Evolutionary conservation across 37 sponge, comb jelly and placozoan genomes (phyloP).

Genomic region (Beroe forskalii): DNA sequence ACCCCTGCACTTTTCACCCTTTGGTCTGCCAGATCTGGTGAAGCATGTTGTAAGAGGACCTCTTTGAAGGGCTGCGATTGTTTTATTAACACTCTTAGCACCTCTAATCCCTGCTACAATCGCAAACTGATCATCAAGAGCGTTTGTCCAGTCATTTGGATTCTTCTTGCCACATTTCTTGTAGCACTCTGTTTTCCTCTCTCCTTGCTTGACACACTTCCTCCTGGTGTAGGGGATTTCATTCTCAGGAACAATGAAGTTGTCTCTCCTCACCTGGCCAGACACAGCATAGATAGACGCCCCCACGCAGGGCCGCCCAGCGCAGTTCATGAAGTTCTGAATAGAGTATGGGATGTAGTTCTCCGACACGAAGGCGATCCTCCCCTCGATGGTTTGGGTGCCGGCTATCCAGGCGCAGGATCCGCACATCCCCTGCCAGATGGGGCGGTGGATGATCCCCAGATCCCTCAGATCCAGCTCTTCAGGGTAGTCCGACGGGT

Average conservation of each 20-base stretch:
- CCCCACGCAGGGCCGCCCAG: not conserved
- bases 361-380: constrained; percentile 6
- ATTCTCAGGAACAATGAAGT: not conserved
- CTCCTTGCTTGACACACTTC: not conserved
- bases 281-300: not conserved
- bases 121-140: constrained; percentile 15
- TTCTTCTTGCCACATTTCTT: not conserved
- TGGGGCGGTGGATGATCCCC: not conserved
- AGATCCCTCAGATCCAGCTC: not conserved
- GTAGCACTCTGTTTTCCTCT: not conserved
- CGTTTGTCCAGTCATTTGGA: not conserved
- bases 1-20: not conserved
- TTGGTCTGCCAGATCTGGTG: not conserved
- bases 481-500: not conserved
- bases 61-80: not conserved
- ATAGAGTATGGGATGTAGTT: constrained; percentile 45
- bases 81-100: not conserved
- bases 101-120: not conserved
- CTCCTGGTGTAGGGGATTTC: constrained; percentile 33
- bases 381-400: not conserved
- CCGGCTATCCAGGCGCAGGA: not conserved
- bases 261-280: not conserved
- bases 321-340: constrained; percentile 49
- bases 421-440: constrained; percentile 3
- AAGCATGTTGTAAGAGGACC: constrained; percentile 6